Base-by-base conservation (phyloP, 2,113 vertebrate genomes). In the Rhinolophus sinicus region DNA sequence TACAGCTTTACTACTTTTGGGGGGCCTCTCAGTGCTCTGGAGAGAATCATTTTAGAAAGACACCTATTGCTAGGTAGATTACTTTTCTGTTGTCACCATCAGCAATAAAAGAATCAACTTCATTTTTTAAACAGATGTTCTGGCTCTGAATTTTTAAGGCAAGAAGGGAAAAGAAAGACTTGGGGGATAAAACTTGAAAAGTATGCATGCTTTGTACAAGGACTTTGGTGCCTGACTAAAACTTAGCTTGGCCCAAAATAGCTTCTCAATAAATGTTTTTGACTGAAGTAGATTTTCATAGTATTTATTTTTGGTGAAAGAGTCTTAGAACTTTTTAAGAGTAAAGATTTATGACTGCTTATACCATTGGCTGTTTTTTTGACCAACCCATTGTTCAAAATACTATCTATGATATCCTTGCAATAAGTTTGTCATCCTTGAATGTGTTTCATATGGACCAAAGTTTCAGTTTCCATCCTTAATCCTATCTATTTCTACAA, bases 51-150 rank as follows among this genome's bases (percentile, higher is more conserved):
- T 89, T 92, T 70, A 85, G 50, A 92, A 92, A 90, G 54, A 38
- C 30, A 54, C 60, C 89, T 76, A 28, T 22, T 92, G 69, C 50
- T 15, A 75, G 50, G 54, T 88, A 77, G 70, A 87, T 72, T 87
- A 50, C 69, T 94, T 96, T 54, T 88, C 81, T 96, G 26, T 75
- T 94, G 47, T 95, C 0, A 6, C 52, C 50, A 90, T 35, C 28
- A 83, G 87, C 90, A 95, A 75, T 85, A 78, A 94, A 96, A 95
- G 40, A 91, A 92, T 84, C 75, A 95, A 92, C 33, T 21, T 96
- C 81, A 93, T 94, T 97, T 93, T 95, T 95, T 69, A 95, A 95
- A 35, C 12, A 67, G 82, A 83, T 56, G 6, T 18, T 93, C 76
- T 86, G 19, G 56, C 76, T 85, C 76, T 80, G 30, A 70, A 69